A percentile compares a stretch with the other conserved stretches of the same genome.
phyloP scores from a whole-genome alignment of 1,140 invertebrate genomes.

The Zaprionus tsacasi region DNA sequence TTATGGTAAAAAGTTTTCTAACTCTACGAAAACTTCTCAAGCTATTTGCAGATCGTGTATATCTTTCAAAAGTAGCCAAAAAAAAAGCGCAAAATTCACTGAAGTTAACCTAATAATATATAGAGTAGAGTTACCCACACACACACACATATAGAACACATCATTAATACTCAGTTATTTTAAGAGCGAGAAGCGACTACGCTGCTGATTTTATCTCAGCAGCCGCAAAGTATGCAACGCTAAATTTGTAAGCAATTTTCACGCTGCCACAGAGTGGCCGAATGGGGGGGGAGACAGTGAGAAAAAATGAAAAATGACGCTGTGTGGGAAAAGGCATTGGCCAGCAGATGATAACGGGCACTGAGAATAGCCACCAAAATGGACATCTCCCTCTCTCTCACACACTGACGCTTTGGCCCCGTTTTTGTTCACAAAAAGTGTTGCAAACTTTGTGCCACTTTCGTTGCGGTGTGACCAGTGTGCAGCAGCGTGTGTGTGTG shows the following conservation, averaged over 20 bases:
- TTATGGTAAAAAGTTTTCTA: too few relatives aligned
- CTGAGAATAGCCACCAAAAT: slow-evolving; percentile 3
- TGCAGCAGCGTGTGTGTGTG: slow-evolving; percentile 8
- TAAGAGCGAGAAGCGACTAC: neutral
- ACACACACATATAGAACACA: neutral
- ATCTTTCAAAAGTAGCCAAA: too few relatives aligned
- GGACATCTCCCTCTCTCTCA: slow-evolving; percentile 4
- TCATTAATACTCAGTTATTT: neutral
- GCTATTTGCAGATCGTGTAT: too few relatives aligned
- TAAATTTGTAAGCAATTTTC: slow-evolving; percentile 79
- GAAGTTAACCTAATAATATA: too few relatives aligned
- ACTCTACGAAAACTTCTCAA: too few relatives aligned
- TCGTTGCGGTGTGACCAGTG: slow-evolving; percentile 51
- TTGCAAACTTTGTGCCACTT: slow-evolving; percentile 79
- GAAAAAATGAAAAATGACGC: slow-evolving; percentile 80
- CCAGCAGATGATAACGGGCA: slow-evolving; percentile 65
- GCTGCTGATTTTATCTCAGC: slow-evolving; percentile 14
- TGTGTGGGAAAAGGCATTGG: slow-evolving; percentile 75
- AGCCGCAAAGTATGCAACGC: slow-evolving; percentile 58
- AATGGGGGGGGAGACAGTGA: too few relatives aligned
- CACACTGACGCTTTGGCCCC: neutral
- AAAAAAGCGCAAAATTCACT: too few relatives aligned
- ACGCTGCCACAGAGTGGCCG: slow-evolving; percentile 31
- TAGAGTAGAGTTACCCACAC: too few relatives aligned
- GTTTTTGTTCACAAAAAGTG: slow-evolving; percentile 48